Percentiles rank a stretch among this genome's conserved stretches.
These are phyloP conservation scores for Pseudochirops cupreus DNA, from an alignment of 2,797 vertebrate species.

Conservation along the genomic window DNA sequence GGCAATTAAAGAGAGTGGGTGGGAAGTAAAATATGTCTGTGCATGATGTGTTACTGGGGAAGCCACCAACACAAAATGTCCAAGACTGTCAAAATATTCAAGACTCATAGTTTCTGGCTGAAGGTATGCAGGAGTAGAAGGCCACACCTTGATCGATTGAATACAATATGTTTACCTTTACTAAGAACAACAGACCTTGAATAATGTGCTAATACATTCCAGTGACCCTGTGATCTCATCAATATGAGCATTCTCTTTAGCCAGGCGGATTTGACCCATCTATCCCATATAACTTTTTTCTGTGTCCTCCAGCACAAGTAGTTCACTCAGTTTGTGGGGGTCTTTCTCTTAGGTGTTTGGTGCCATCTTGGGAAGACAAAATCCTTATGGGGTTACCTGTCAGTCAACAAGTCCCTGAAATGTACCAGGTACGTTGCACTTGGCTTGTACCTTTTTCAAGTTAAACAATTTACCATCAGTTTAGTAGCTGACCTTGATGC, in stretches of 20 bases:
- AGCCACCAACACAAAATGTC: not conserved
- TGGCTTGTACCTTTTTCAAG: not conserved
- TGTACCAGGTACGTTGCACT: not conserved
- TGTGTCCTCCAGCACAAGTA: not conserved
- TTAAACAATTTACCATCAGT: not conserved
- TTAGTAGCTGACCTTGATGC: not conserved
- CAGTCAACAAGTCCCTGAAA: not conserved
- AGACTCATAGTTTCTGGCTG: not conserved
- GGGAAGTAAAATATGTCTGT: not conserved
- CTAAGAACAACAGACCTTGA: not conserved
- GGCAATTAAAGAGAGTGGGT: slow-evolving; percentile 25
- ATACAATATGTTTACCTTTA: not conserved
- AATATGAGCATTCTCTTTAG: not conserved
- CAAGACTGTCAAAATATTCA: slow-evolving; percentile 2
- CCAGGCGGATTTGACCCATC: not conserved
- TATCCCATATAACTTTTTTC: not conserved
- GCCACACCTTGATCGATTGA: not conserved
- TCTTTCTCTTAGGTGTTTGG: not conserved
- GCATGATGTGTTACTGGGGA: not conserved
- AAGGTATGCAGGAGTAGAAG: not conserved
- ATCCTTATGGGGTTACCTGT: not conserved
- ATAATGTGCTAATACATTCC: not conserved
- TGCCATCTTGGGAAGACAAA: not conserved
- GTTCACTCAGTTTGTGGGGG: not conserved
- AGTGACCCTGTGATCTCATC: not conserved